Evolutionary conservation across 1,140 invertebrate genomes (phyloP), one percentile per base, ranked within the genome.

Genomic region (Camponotus pennsylvanicus): DNA sequence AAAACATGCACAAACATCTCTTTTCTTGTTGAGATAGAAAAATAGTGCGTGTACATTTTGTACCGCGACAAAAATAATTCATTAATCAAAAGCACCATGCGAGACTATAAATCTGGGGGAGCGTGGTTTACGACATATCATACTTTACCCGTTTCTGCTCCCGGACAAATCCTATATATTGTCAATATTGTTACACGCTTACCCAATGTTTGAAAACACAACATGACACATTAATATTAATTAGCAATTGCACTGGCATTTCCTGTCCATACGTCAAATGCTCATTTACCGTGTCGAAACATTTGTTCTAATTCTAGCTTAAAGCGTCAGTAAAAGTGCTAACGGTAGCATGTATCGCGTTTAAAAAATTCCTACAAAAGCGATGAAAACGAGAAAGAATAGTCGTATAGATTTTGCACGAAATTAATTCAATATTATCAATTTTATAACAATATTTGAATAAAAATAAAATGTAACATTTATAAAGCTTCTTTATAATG

Each of bases 121-220:
- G 7, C 34, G 13, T 21, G 34, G 76, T 79, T 79, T 79, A 52
- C 45, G 32, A 13, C 13, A 13, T 13, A 37, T 45, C 9, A 67
- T 66, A 79, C 63, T 79, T 79, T 79, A 55, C n/a, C 45, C 8
- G 45, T 37, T 27, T 67, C 34, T 52, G 32, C 32, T 67, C 11
- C n/a, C 34, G 63, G 42, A 67, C 42, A 67, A 79, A 79, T 79
- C 77, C 77, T 67, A 78, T 40, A 55, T 34, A 67, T 79, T 55
- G 77, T 67, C 77, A 79, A 79, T 79, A 79, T 79, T 55, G 77
- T 79, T 67, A 67, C 32, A 52, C 45, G 77, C 64, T 79, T 67
- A 79, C 13, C 45, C 77, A 52, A 67, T 55, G 45, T 67, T 79
- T 67, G 63, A 55, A 79, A 79, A 55, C 63, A 67, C 77, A 67